Base-by-base conservation (phyloP, 2,113 vertebrate species). In the Phyllostomus hastatus region DNA sequence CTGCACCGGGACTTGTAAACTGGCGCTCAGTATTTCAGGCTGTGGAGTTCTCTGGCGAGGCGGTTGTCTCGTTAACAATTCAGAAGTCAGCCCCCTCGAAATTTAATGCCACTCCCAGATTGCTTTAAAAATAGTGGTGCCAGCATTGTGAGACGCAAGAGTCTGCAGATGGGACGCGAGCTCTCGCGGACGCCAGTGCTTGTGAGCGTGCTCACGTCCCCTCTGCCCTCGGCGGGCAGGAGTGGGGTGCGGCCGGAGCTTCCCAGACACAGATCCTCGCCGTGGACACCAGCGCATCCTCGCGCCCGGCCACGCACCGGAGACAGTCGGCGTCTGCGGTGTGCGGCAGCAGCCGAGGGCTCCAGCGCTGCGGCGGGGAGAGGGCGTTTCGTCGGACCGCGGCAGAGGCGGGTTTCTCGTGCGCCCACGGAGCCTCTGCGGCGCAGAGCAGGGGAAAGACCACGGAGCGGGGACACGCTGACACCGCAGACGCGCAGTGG, bases 301-400 rank as follows among this genome's bases (percentile, higher is more conserved):
- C 24, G 3, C 20, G 26, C 41, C 22, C 8, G 48, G 3, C 8
- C 3, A 11, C 14, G 61, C 31, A 4, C 24, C 31, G 72, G n/a
- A 66, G 31, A 38, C 4, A 7, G 2, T 31, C 31, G 26, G 17
- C 4, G 14, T 2, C 35, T 54, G 14, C 1, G 7, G 19, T 14
- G 24, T 46, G 12, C 4, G 35, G 31, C 2, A 11, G 1, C 35
- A 8, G 19, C 38, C 3, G 38, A 7, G 11, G 15, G 20, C 3
- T 17, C 14, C n/a, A 61, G 28, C 7, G 19, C 8, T 35, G 11
- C 0, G 10, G n/a, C 28, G 17, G 46, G 46, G 10, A 7, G 26
- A 75, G 33, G 10, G 17, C 15, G 24, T 9, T 9, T 10, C 15
- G 10, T 46, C 19, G 33, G 43, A 16, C 28, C 5, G 46, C 24